phyloP scores from a whole-genome alignment of 2,888 invertebrate genomes.

The Drymonia ruficornis region DNA sequence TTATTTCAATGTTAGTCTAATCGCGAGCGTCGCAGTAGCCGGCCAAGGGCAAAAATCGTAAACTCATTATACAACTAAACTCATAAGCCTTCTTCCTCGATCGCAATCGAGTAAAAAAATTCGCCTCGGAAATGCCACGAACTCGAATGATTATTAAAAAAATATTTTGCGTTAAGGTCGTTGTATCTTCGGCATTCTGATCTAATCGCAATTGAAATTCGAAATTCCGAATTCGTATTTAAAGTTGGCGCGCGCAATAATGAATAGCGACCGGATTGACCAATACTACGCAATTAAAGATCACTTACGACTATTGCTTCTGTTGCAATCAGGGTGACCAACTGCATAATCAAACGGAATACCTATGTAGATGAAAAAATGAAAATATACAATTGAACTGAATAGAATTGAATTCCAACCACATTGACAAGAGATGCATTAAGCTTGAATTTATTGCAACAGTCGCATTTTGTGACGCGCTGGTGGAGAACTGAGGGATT shows the following conservation, averaged over 20 bases:
- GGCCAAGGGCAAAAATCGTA: not conserved
- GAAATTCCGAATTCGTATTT: not conserved
- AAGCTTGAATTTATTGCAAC: too few relatives aligned
- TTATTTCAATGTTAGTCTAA: too few relatives aligned
- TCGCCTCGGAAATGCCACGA: not conserved
- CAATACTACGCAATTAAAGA: not conserved
- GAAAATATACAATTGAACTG: too few relatives aligned
- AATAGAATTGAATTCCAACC: too few relatives aligned
- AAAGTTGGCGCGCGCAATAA: not conserved
- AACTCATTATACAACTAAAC: not conserved
- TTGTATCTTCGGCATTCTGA: not conserved
- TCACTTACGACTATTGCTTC: not conserved
- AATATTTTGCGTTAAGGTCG: not conserved
- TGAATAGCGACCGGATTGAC: not conserved
- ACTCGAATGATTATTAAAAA: not conserved
- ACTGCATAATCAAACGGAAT: not conserved
- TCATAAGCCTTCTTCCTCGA: not conserved
- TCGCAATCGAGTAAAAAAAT: not conserved
- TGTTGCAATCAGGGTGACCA: not conserved
- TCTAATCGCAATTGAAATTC: conserved; percentile 1
- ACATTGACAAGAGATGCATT: too few relatives aligned
- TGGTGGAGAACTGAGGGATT: too few relatives aligned
- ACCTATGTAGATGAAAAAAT: too few relatives aligned
- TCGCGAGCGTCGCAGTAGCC: too few relatives aligned
- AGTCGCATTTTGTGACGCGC: too few relatives aligned